phyloP scores from a whole-genome alignment of 2,888 invertebrate genomes.

The Troides aeacus region DNA sequence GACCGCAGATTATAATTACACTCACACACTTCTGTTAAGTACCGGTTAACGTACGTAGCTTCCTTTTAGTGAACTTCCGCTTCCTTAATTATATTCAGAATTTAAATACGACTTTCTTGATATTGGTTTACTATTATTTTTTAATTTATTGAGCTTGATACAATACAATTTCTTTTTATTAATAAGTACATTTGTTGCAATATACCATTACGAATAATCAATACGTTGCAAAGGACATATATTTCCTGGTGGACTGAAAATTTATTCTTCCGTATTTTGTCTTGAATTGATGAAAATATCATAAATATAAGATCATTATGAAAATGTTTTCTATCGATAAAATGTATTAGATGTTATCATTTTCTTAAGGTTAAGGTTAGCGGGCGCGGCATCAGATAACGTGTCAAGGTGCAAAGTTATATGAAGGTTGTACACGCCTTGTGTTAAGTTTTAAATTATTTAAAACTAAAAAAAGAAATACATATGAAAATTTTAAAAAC shows the following conservation, averaged over 20 bases:
- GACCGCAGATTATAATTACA: conserved; percentile 25
- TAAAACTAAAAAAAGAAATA: too few species aligned
- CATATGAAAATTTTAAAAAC: too few species aligned
- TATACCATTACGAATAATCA: too few species aligned
- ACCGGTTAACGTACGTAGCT: conserved; percentile 17
- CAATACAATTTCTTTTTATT: too few species aligned
- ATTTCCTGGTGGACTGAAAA: too few species aligned
- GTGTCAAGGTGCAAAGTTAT: conserved; percentile 4
- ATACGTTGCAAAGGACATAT: too few species aligned
- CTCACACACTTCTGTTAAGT: conserved; percentile 19
- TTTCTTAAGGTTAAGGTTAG: conserved; percentile 34
- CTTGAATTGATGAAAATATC: too few species aligned
- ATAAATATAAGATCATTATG: background rate
- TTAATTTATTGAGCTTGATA: too few species aligned
- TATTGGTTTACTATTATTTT: background rate
- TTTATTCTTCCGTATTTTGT: too few species aligned
- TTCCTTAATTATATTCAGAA: conserved; percentile 24
- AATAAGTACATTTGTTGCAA: too few species aligned
- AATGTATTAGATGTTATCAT: conserved; percentile 16
- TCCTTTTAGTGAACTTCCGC: conserved; percentile 22
- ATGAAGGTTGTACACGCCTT: background rate
- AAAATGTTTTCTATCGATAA: conserved; percentile 15
- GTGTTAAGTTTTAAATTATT: background rate
- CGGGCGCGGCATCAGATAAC: conserved; percentile 27
- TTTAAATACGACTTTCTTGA: conserved; percentile 5